Conservation (phyloP, 2,888 invertebrate species). For the Tachina lurida region DNA sequence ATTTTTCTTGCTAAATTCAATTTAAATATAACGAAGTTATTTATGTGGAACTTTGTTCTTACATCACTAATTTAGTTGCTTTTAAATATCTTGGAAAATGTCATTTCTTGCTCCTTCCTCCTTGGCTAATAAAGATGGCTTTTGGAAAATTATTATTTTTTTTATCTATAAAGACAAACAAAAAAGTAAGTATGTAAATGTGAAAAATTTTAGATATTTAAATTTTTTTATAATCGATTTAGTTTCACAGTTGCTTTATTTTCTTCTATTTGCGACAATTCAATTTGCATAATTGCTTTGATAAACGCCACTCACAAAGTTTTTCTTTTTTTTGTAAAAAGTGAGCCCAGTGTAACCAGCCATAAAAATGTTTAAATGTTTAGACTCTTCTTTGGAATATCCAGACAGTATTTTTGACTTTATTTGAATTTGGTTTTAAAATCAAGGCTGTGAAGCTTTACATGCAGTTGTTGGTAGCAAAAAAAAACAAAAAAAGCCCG, state of each 20-base stretch:
- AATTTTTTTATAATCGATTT: conserved; percentile 58
- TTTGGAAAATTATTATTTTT: background rate
- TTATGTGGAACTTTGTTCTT: conserved; percentile 20
- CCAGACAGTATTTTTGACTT: conserved; percentile 48
- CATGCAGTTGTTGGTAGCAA: conserved; percentile 31
- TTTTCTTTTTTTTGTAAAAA: background rate
- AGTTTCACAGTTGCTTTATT: conserved; percentile 22
- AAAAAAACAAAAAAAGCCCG: background rate
- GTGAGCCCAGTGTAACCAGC: conserved; percentile 8
- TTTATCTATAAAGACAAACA: background rate
- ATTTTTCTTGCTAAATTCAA: background rate
- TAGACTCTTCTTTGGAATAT: conserved; percentile 30
- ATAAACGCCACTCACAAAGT: conserved; percentile 30
- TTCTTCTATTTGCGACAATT: conserved; percentile 40
- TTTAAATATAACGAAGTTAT: background rate
- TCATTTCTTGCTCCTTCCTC: background rate
- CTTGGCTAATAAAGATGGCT: conserved; percentile 10
- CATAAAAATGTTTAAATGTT: conserved; percentile 32
- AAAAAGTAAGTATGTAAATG: background rate
- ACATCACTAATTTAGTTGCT: background rate
- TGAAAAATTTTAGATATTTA: conserved; percentile 50
- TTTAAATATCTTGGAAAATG: background rate
- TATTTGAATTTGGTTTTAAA: conserved; percentile 5
- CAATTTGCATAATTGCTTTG: conserved; percentile 68
- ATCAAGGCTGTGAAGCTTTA: conserved; percentile 17